Evolutionary conservation across 1,140 invertebrate genomes (phyloP).

Genomic region (Magallana angulata): DNA sequence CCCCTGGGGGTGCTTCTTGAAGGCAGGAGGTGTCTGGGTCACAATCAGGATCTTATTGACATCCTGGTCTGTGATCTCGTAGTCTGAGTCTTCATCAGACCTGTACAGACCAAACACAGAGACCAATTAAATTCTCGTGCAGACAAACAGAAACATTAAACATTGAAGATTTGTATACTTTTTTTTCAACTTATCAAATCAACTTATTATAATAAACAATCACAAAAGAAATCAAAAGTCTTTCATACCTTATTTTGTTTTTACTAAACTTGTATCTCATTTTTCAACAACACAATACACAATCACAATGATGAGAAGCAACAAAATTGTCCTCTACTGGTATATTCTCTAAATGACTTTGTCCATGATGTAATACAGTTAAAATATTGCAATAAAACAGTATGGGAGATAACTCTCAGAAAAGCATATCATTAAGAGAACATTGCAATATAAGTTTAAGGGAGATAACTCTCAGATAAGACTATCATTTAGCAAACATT

Average conservation of each 20-base stretch:
- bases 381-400: too few relatives aligned
- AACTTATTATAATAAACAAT: too few relatives aligned
- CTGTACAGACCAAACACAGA: constrained; percentile 58
- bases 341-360: not conserved
- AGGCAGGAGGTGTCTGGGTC: constrained; percentile 86
- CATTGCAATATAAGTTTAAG: not conserved
- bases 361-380: too few relatives aligned
- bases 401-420: too few relatives aligned
- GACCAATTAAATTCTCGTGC: not conserved
- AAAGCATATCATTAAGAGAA: too few relatives aligned
- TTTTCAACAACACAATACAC: not conserved
- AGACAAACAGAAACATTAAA: not conserved
- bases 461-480: constrained; percentile 3
- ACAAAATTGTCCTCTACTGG: not conserved
- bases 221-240: too few relatives aligned
- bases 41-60: constrained; percentile 97
- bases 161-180: too few relatives aligned
- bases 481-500: constrained; percentile 85
- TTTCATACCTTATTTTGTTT: not conserved
- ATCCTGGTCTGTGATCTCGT: constrained; percentile 88
- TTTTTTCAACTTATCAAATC: too few relatives aligned
- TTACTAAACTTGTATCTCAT: not conserved
- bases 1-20: constrained; percentile 77
- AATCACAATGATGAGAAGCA: not conserved
- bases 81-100: constrained; percentile 89